Base-by-base conservation (phyloP, 1,140 invertebrate species). In the Drosophila guanche region DNA sequence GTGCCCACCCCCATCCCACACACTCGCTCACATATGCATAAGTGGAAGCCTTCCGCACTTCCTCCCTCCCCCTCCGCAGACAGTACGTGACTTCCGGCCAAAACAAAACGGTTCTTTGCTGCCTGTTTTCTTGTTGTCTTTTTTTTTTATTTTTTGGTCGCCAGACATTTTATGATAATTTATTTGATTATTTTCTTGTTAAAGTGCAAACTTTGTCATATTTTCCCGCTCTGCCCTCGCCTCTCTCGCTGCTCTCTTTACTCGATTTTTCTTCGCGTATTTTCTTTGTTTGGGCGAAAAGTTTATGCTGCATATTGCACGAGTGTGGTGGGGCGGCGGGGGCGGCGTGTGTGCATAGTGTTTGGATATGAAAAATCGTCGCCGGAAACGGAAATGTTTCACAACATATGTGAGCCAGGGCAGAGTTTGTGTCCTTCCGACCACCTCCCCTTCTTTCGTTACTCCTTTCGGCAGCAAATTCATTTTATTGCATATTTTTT, bases 151-250 rank as follows among this genome's bases (percentile, higher is more conserved):
- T n/a, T 60, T 3, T 41, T 22, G 50, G 65, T 67, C 20, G 43
- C 66, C 66, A 69, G 66, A 88, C 83, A 83, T 75, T 86, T 86
- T 86, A 86, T 86, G 78, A 86, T 86, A 86, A 86, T 86, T 86
- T 86, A 86, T 86, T 86, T 88, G 83, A 86, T 86, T 86, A 86
- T 86, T 83, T 86, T 88, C 83, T 86, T 86, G 83, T 86, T 86
- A 86, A 86, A 86, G 78, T 83, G 78, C 83, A 88, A 86, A 86
- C 83, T 86, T 86, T 86, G 77, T 88, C 81, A 86, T 74, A 67
- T 75, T 68, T 63, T 58, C 62, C 47, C 69, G 52, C 76, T 53
- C 46, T 61, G 55, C 55, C 42, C 22, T 20, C 16, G 16, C 16
- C 16, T 20, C 55, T 46, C 22, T 46, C n/a, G 6, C 23, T 48